phyloP scores from a whole-genome alignment of 1,140 invertebrate genomes.

The Sinella curviseta region DNA sequence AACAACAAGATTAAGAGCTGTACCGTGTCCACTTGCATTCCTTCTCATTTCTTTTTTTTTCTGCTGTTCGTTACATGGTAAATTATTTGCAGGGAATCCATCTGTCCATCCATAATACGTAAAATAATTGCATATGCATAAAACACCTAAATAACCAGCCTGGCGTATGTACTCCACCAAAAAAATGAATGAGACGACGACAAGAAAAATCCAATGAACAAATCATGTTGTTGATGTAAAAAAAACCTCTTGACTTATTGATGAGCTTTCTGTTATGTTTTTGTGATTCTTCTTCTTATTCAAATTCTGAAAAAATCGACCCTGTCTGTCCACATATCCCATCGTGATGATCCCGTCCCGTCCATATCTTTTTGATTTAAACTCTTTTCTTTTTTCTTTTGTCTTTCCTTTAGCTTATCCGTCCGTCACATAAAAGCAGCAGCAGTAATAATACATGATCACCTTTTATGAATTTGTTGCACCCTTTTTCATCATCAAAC shows the following conservation, averaged over 20 bases:
- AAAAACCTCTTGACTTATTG: conserved; percentile 1
- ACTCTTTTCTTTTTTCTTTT: conserved; percentile 7
- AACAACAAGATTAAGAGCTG: background rate
- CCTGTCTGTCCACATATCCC: background rate
- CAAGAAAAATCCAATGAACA: no score
- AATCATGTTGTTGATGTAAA: background rate
- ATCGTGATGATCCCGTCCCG: background rate
- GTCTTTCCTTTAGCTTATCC: background rate
- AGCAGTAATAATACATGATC: background rate
- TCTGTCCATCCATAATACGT: no score
- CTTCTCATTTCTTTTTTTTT: background rate
- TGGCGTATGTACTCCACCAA: no score
- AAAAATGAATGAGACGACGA: no score
- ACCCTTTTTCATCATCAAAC: conserved; percentile 12
- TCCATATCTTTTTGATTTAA: background rate
- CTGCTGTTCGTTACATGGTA: no score
- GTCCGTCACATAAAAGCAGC: background rate
- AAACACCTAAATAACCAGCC: no score
- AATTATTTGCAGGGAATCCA: background rate
- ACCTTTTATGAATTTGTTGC: conserved; percentile 26
- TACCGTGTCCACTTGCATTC: background rate
- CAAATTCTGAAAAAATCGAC: background rate
- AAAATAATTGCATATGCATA: no score
- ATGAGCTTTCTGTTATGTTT: background rate
- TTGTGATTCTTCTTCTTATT: background rate